Evolutionary conservation across 2,888 invertebrate genomes (phyloP), one percentile per base, ranked within the genome.

Genomic region (Acleris emargana): DNA sequence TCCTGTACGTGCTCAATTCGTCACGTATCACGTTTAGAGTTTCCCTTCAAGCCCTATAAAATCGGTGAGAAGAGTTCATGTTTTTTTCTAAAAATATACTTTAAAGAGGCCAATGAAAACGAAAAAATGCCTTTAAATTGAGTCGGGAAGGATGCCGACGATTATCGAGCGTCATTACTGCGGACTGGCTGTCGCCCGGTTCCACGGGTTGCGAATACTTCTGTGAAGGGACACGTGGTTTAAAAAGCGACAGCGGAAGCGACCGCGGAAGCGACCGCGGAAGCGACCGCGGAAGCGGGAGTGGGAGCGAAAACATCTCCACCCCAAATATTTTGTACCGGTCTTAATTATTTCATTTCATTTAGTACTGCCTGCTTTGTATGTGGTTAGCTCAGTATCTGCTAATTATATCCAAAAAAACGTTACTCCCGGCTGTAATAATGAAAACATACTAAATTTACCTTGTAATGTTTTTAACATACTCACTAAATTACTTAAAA

Each of bases 71-170:
- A 51, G 57, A 57, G 38, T 45, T 60, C 67, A 64, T 71, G 25
- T 68, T 67, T 69, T 60, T 67, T 62, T 72, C 73, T 74, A 69
- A 71, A 74, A 73, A 74, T 67, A 57, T 22, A 51, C 42, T 4
- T 51, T 66, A 66, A 66, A 61, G 60, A 61, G 66, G 66, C 66
- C 66, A 66, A 73, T 71, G 67, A 70, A 71, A 69, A 72, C 71
- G 73, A 72, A 76, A 75, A 78, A 81, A 83, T 81, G 78, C 75
- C 73, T 76, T 76, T 72, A 76, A 81, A 81, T 70, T 74, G 76
- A 79, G 77, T 71, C 77, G 81, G 78, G 80, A 82, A 88, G 89
- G 88, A 89, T 88, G 88, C 83, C 69, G 73, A 71, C 84, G 84
- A 88, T 89, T 89, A 89, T 82, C 81, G 72, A 72, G 75, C 76